A percentile compares a stretch with the other conserved stretches of the same genome.
Evolutionary conservation across 1,140 invertebrate genomes (phyloP).

Genomic region (Sinella curviseta): DNA sequence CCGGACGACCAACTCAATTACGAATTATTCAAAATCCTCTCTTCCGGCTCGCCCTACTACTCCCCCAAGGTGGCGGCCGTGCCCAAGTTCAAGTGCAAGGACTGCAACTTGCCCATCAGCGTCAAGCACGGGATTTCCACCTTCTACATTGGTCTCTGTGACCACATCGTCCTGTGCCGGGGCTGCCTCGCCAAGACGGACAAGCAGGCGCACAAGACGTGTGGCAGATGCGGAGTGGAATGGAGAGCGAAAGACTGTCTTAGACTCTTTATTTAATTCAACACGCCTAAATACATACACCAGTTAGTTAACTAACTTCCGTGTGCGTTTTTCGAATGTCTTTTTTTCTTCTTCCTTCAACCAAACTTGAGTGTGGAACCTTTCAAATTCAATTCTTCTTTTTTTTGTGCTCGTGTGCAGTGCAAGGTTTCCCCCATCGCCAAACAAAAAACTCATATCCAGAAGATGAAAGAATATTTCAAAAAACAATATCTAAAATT

Average conservation of each 20-base stretch:
- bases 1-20: slow-evolving; percentile 1
- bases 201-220: slow-evolving; percentile 22
- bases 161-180: slow-evolving; percentile 37
- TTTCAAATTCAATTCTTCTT: no score
- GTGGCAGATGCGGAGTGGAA: slow-evolving; percentile 17
- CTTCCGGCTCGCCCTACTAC: slow-evolving; percentile 5
- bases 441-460: no score
- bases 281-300: no score
- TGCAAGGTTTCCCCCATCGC: no score
- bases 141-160: slow-evolving; percentile 25
- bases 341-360: no score
- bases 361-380: no score
- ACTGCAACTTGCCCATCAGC: not conserved
- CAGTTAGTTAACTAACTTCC: no score
- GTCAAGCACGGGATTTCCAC: not conserved
- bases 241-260: slow-evolving; percentile 40
- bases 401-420: no score
- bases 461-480: no score
- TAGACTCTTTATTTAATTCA: slow-evolving; percentile 21
- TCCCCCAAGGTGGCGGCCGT: no score
- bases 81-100: not conserved
- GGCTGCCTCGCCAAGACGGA: slow-evolving; percentile 30
- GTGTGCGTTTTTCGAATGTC: no score
- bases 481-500: no score
- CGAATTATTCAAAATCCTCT: slow-evolving; percentile 10